phyloP scores from a whole-genome alignment of 2,797 vertebrate species.

The Silurus lanzhouensis region DNA sequence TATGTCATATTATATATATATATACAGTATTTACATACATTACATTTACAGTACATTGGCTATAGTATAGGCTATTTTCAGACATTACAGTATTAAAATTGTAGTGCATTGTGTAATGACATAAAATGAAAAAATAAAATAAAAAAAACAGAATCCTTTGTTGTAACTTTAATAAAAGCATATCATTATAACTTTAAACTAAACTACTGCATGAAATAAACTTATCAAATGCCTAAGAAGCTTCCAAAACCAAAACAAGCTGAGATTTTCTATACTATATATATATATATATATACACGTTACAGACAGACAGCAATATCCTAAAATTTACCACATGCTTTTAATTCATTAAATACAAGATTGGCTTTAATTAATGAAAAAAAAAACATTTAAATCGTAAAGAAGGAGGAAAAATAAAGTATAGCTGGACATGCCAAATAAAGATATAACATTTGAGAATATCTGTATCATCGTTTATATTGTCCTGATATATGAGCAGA shows the following conservation, averaged over 20 bases:
- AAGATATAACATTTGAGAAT: conserved; percentile 6
- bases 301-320: not conserved
- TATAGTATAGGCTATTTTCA: not conserved
- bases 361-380: not conserved
- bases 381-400: not conserved
- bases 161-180: not conserved
- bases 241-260: conserved; percentile 4
- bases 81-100: not conserved
- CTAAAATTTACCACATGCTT: not conserved
- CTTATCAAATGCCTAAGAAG: not conserved
- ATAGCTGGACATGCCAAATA: not conserved
- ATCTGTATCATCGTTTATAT: not conserved
- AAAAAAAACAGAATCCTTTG: not conserved
- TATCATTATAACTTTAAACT: not conserved
- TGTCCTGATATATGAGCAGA: not conserved
- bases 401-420: not conserved
- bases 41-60: too few species aligned
- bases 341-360: not conserved
- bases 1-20: not conserved
- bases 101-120: not conserved
- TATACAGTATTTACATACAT: too few species aligned
- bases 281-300: not conserved
- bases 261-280: not conserved
- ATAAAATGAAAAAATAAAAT: not conserved
- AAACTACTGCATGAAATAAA: not conserved